Evolutionary conservation across 2,888 invertebrate genomes (phyloP), one percentile per base, ranked within the genome.

Genomic region (Meiosimyza decipiens): DNA sequence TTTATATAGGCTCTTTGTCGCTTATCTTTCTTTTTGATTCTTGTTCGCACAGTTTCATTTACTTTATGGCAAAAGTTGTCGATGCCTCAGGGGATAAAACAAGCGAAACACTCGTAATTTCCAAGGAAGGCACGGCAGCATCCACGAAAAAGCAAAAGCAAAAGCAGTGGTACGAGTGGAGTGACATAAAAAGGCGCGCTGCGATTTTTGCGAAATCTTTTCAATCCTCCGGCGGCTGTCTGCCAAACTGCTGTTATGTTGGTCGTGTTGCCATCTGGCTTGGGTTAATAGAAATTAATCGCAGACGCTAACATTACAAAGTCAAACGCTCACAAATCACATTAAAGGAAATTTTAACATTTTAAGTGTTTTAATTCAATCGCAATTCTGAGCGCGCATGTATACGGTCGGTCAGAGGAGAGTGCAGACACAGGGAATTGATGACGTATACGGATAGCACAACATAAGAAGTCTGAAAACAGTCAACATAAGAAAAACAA

Each of bases 251-350:
- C 54, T 54, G n/a, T 1, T 54, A 16, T 6, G 9, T n/a, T 54
- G 1, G 54, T 54, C 6, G 57, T 12, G 18, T 18, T 12, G n/a
- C 15, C n/a, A 33, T 33, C 50, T 33, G 28, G 59, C 59, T 49
- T 11, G 28, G 59, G 18, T 81, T 81, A 82, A 82, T 81, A 81
- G 78, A 81, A 82, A 81, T 81, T 81, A 81, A 82, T 77, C 74
- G 75, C 76, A 78, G 73, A 74, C 74, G 74, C 78, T 68, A 71
- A 74, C 79, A 75, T 73, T 70, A 73, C 77, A 73, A 77, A 74
- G 74, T 76, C 69, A 69, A 73, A 54, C 12, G 55, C 71, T 60
- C 65, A 73, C 74, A 75, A 65, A 71, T 65, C 59, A 65, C 64
- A 65, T 71, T 71, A 65, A 71, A 33, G 62, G 63, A 62, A 62